These are phyloP conservation scores for Osmoderma eremita DNA, from an alignment of 2,888 invertebrate genomes.

Conservation along the genomic window DNA sequence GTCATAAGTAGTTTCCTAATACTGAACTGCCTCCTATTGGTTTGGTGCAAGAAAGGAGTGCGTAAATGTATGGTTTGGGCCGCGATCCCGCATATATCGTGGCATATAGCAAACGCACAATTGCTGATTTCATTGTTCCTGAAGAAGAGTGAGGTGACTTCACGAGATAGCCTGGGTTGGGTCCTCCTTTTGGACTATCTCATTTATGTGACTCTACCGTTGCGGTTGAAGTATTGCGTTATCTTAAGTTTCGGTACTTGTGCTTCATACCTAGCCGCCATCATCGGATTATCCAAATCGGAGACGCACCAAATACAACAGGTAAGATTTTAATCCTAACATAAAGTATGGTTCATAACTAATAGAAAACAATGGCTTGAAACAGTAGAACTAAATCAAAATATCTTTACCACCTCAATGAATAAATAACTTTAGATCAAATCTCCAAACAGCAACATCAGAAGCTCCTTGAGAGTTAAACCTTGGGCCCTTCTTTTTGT, in stretches of 20 bases:
- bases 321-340: slow-evolving; percentile 62
- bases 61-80: slow-evolving; percentile 64
- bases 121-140: slow-evolving; percentile 71
- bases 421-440: too few relatives aligned
- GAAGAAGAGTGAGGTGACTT: slow-evolving; percentile 68
- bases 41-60: slow-evolving; percentile 59
- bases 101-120: slow-evolving; percentile 72
- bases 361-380: too few relatives aligned
- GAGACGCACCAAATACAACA: slow-evolving; percentile 66
- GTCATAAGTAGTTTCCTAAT: slow-evolving; percentile 61
- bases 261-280: slow-evolving; percentile 69
- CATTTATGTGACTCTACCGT: slow-evolving; percentile 77
- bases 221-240: slow-evolving; percentile 72
- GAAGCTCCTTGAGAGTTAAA: too few relatives aligned
- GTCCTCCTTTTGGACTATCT: slow-evolving; percentile 77
- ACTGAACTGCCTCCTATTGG: slow-evolving; percentile 60
- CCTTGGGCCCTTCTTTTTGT: too few relatives aligned
- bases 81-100: slow-evolving; percentile 72
- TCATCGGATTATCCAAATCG: slow-evolving; percentile 68
- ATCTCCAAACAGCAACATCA: too few relatives aligned
- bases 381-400: too few relatives aligned
- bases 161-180: slow-evolving; percentile 78
- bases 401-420: too few relatives aligned
- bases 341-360: neutral
- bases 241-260: slow-evolving; percentile 71